Conservation (phyloP, 2,888 invertebrate species). For the Dynastes tityus region DNA sequence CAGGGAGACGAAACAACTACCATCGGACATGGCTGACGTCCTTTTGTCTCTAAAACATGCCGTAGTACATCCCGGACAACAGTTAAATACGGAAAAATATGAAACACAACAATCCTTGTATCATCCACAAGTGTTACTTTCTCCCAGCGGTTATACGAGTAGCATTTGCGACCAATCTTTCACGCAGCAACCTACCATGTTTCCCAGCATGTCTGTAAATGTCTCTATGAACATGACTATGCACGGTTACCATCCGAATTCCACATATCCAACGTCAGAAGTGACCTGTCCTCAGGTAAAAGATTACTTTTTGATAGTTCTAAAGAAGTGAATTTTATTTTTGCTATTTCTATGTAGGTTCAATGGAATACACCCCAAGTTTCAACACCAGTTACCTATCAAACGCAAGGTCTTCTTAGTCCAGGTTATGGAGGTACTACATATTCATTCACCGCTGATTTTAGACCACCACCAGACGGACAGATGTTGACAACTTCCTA, state of each 20-base stretch:
- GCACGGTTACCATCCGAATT: constrained; percentile 80
- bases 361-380: constrained; percentile 82
- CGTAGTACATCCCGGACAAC: constrained; percentile 84
- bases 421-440: constrained; percentile 82
- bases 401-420: constrained; percentile 77
- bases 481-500: constrained; percentile 75
- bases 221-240: constrained; percentile 99
- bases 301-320: not conserved
- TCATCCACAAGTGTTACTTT: constrained; percentile 77
- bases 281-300: constrained; percentile 80
- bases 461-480: constrained; percentile 78
- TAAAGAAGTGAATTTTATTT: not conserved
- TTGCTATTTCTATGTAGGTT: constrained; percentile 70
- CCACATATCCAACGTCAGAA: constrained; percentile 70
- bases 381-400: constrained; percentile 73
- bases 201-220: constrained; percentile 93
- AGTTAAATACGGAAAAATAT: constrained; percentile 60
- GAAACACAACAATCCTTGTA: constrained; percentile 69
- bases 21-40: constrained; percentile 89
- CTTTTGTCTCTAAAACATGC: constrained; percentile 90
- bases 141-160: constrained; percentile 70
- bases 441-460: constrained; percentile 89
- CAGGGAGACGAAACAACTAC: constrained; percentile 69
- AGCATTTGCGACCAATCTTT: constrained; percentile 65
- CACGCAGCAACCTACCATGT: constrained; percentile 73